Evolutionary conservation across 2,113 vertebrate genomes (phyloP), one percentile per base, ranked within the genome.

Genomic region (Austrofundulus limnaeus): DNA sequence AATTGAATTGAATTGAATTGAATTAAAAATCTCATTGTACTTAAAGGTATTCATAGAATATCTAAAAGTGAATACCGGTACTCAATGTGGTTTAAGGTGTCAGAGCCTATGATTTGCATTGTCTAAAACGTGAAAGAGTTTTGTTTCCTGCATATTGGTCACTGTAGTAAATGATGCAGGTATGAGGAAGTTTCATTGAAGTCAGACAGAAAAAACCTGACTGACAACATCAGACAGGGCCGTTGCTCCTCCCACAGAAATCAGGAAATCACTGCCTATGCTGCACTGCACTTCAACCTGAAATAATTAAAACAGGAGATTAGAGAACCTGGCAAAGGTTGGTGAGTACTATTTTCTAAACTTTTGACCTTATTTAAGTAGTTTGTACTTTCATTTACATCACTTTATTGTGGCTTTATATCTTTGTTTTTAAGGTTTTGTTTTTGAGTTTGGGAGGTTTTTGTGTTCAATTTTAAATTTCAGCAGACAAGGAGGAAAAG

Each of bases 101-200:
- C 23, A 20, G 11, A 49, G 13, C 48, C 17, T 14, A 28, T 28
- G 9, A 7, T 51, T 51, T 51, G 2, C 1, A n/a, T 11, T 9
- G 23, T 17, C n/a, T 11, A 19, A 50, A 50, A 50, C 4, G 21
- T 50, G 48, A 17, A 25, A 50, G 48, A n/a, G n/a, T n/a, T n/a
- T 16, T 15, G 14, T 48, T 12, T 12, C 24, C 13, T 16, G 23
- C 15, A 0, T 24, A 21, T 49, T 49, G 13, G 5, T 34, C 23
- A n/a, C 4, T n/a, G 16, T 10, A 31, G 25, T 9, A 19, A 31
- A 31, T 1, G 13, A 11, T n/a, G 11, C 31, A 15, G 43, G 55
- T 25, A 78, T 69, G 77, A 84, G 63, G 79, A 77, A 66, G 46
- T 50, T 61, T 42, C 14, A 47, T 10, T 20, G 4, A 5, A 25